Evolutionary conservation across 1,140 invertebrate genomes (phyloP).

Genomic region (Diploscapter pachys): DNA sequence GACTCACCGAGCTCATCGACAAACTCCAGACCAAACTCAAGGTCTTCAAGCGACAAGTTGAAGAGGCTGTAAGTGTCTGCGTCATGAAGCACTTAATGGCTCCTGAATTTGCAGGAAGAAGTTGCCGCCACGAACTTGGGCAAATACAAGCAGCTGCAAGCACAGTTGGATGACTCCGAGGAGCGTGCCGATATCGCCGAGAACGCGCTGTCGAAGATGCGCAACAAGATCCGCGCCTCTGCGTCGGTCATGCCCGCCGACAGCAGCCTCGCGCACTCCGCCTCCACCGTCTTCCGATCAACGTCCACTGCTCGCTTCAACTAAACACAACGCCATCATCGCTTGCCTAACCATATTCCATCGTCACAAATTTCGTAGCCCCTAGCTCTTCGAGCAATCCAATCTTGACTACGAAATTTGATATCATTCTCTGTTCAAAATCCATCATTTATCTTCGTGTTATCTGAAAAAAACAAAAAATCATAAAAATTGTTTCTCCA

Average conservation of each 20-base stretch:
- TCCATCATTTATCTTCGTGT: too few relatives aligned
- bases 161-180: slow-evolving; percentile 71
- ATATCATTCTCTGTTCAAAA: too few relatives aligned
- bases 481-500: too few relatives aligned
- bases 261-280: slow-evolving; percentile 43
- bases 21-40: slow-evolving; percentile 99
- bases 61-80: slow-evolving; percentile 75
- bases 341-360: too few relatives aligned
- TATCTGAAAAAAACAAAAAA: too few relatives aligned
- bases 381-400: too few relatives aligned
- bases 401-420: too few relatives aligned
- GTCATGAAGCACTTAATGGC: background rate
- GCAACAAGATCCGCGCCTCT: slow-evolving; percentile 86
- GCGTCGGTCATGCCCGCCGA: slow-evolving; percentile 63
- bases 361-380: too few relatives aligned
- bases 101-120: slow-evolving; percentile 71
- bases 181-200: slow-evolving; percentile 94
- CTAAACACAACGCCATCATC: too few relatives aligned
- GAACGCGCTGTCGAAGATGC: slow-evolving; percentile 92
- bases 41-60: slow-evolving; percentile 99
- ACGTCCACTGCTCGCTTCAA: too few relatives aligned
- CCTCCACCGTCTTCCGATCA: background rate
- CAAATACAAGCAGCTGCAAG: slow-evolving; percentile 97
- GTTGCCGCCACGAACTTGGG: slow-evolving; percentile 96
- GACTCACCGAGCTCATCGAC: slow-evolving; percentile 79